Evolutionary conservation across 2,797 vertebrate genomes (phyloP), one percentile per base, ranked within the genome.

Genomic region (Bufotes viridis): DNA sequence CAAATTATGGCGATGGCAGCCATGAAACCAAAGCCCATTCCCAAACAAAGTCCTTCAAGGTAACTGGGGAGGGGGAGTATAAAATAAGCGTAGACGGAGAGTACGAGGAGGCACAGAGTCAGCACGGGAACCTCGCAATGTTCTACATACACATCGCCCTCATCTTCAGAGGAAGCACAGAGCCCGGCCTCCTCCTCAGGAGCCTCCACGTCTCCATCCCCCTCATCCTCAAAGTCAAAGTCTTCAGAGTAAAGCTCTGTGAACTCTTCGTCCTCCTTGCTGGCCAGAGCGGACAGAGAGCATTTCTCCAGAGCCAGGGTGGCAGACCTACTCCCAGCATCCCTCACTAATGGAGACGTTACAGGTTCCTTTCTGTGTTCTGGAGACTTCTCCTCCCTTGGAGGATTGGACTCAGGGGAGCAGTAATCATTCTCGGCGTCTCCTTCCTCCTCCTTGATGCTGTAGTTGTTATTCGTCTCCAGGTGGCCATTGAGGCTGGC

Each of bases 381-480:
- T 0, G 82, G 29, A 18, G 58, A 55, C 51, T 81, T 88, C 81
- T 88, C 63, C 0, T 90, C 91, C 85, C 90, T 93, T 83, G 90
- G 88, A 92, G 92, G 70, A 82, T 76, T 90, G 67, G 91, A 90
- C 42, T 94, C 92, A 79, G 92, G 89, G 58, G 90, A 92, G 2
- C 34, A 88, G 17, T 91, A 92, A 7, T 96, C 96, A 0, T 93
- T 94, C 88, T 97, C 97, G 0, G 93, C 94, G 69, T 97, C 96
- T 49, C 94, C 94, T 88, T 98, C 98, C 90, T 99, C 98, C 91
- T 99, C 98, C 90, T 99, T 98, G 93, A 99, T 99, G 95, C 97
- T 98, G 93, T 98, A 97, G 92, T 94, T 97, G 96, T 98, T 98
- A 95, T 95, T 98, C 93, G 97, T 97, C 92, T 96, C 93, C 90